Evolutionary conservation across 2,888 invertebrate genomes (phyloP).

Genomic region (Platycheirus rosarum): DNA sequence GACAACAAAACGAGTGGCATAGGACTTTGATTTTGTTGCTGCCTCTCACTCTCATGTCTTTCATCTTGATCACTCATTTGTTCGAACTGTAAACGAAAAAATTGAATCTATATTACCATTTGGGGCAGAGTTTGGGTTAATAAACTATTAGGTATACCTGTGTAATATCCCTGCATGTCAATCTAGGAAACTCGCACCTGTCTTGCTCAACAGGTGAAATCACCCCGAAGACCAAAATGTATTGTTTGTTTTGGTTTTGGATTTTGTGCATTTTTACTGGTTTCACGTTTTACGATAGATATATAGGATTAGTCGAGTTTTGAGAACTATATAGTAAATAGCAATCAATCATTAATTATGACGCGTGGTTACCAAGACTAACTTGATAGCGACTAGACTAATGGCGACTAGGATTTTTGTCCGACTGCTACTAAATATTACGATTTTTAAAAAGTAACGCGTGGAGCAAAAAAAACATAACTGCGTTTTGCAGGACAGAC

Average conservation of each 20-base stretch:
- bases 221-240: too few species aligned
- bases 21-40: conserved; percentile 54
- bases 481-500: too few species aligned
- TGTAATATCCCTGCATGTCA: conserved; percentile 12
- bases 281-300: too few species aligned
- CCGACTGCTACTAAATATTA: conserved; percentile 49
- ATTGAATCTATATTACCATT: conserved; percentile 62
- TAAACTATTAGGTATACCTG: conserved; percentile 58
- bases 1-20: conserved; percentile 34
- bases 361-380: too few species aligned
- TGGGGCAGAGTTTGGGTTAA: conserved; percentile 58
- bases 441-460: background rate
- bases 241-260: too few species aligned
- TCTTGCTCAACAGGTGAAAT: conserved; percentile 50
- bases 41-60: conserved; percentile 57
- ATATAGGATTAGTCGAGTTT: too few species aligned
- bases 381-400: conserved; percentile 52
- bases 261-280: too few species aligned
- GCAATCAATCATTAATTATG: too few species aligned
- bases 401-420: conserved; percentile 61
- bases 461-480: conserved; percentile 21
- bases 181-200: conserved; percentile 33
- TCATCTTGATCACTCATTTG: conserved; percentile 63
- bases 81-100: conserved; percentile 36
- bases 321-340: too few species aligned